Evolutionary conservation across 64 coral and sea anemone genomes (phyloP).

Genomic region (Actinia equina): DNA sequence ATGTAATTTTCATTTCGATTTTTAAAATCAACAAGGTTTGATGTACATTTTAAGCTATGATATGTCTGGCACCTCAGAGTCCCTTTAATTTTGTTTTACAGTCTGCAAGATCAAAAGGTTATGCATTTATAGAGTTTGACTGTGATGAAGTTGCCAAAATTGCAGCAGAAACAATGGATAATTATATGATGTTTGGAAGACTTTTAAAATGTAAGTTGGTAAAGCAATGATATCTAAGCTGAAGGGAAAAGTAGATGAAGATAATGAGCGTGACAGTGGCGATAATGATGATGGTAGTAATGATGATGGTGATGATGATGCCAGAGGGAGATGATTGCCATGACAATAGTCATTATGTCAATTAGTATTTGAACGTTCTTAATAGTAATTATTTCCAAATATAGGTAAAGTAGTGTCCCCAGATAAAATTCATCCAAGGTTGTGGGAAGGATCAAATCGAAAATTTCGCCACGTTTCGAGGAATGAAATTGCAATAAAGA

Average conservation of each 20-base stretch:
- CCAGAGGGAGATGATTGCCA: too few relatives aligned
- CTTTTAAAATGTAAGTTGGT: slow-evolving; percentile 90
- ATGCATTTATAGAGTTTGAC: slow-evolving; percentile 98
- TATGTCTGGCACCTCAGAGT: too few relatives aligned
- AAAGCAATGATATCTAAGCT: too few relatives aligned
- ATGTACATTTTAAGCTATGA: too few relatives aligned
- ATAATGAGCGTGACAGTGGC: too few relatives aligned
- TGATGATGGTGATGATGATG: too few relatives aligned
- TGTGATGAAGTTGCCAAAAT: slow-evolving; percentile 99
- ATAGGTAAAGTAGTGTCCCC: slow-evolving; percentile 76
- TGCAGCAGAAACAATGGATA: slow-evolving; percentile 99
- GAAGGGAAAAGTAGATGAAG: too few relatives aligned
- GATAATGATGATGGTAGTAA: too few relatives aligned
- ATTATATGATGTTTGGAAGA: slow-evolving; percentile 99
- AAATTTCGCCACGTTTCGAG: slow-evolving; percentile 59
- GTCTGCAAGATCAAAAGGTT: slow-evolving; percentile 93
- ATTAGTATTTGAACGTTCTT: too few relatives aligned
- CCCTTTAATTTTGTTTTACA: slow-evolving; percentile 29
- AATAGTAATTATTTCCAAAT: not conserved
- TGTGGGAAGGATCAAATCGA: slow-evolving; percentile 81
- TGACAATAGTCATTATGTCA: too few relatives aligned
- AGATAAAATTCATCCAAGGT: slow-evolving; percentile 77
- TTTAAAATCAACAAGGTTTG: too few relatives aligned
- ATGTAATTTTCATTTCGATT: too few relatives aligned
- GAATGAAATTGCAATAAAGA: slow-evolving; percentile 53